Conservation (phyloP, 2,113 vertebrate genomes). For the Lynx canadensis region DNA sequence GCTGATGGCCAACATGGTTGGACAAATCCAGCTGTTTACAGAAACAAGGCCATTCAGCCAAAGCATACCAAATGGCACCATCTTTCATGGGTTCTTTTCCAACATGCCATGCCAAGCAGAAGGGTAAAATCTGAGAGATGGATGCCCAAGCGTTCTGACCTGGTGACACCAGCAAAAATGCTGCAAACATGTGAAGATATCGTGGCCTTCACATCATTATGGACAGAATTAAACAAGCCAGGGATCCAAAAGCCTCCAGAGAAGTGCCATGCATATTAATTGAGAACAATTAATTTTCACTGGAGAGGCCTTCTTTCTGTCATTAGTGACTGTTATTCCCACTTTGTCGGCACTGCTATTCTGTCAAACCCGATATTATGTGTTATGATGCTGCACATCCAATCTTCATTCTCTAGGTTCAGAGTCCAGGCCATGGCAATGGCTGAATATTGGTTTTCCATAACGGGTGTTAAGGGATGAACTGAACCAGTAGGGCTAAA, state of each 20-base stretch:
- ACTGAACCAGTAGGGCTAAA: background rate
- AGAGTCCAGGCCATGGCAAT: background rate
- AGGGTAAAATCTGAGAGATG: background rate
- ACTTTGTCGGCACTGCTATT: background rate
- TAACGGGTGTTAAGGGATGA: background rate
- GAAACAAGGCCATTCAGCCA: background rate
- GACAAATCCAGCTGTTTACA: background rate
- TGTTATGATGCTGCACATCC: too few species aligned
- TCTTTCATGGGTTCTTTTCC: background rate
- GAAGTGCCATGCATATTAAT: background rate
- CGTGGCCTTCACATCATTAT: background rate
- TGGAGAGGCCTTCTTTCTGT: background rate
- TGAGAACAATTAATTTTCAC: background rate
- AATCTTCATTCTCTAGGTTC: background rate
- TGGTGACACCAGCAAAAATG: background rate
- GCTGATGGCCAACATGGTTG: background rate
- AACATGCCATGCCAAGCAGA: background rate
- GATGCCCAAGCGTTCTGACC: background rate
- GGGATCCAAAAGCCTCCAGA: background rate
- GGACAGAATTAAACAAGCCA: background rate
- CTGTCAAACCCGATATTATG: fast-evolving
- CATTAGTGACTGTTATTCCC: background rate
- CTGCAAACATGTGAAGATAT: background rate
- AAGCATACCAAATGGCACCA: background rate
- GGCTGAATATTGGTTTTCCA: background rate